These are phyloP conservation scores for Diglossa brunneiventris DNA, from an alignment of 2,113 vertebrate species.

Conservation along the genomic window DNA sequence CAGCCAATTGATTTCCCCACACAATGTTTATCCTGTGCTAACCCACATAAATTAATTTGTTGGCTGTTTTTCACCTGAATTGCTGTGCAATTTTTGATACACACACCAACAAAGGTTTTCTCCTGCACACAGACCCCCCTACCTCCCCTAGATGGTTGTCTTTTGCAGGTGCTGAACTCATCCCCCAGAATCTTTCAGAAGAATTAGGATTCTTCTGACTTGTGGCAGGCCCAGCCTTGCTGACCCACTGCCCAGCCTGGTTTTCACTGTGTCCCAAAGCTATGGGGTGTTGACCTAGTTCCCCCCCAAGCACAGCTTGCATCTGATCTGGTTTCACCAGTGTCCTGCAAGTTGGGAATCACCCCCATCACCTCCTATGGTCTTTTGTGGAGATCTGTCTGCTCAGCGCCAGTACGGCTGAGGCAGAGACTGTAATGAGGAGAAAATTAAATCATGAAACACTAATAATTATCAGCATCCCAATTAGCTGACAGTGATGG, in stretches of 20 bases:
- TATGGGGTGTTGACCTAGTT: not conserved
- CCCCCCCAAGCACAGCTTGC: not conserved
- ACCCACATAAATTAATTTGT: not conserved
- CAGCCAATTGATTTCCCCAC: not conserved
- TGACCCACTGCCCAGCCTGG: not conserved
- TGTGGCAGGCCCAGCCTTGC: not conserved
- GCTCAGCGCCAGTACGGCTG: not conserved
- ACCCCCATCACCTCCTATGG: not conserved
- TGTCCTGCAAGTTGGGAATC: not conserved
- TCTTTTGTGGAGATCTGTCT: not conserved
- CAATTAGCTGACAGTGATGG: not conserved
- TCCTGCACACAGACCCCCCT: not conserved
- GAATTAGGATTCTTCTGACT: not conserved
- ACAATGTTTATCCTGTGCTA: accelerated
- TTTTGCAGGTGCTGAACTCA: not conserved
- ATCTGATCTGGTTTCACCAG: not conserved
- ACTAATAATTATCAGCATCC: conserved; percentile 24
- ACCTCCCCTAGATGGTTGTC: not conserved
- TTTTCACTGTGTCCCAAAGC: not conserved
- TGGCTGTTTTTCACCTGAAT: not conserved
- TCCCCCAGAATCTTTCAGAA: not conserved
- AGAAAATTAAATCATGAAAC: conserved; percentile 17
- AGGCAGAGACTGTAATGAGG: not conserved
- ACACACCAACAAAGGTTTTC: not conserved
- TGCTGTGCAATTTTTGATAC: not conserved